Evolutionary conservation across 1,140 invertebrate species (phyloP), one percentile per base, ranked within the genome.

Genomic region (Drosophila subpulchrella): DNA sequence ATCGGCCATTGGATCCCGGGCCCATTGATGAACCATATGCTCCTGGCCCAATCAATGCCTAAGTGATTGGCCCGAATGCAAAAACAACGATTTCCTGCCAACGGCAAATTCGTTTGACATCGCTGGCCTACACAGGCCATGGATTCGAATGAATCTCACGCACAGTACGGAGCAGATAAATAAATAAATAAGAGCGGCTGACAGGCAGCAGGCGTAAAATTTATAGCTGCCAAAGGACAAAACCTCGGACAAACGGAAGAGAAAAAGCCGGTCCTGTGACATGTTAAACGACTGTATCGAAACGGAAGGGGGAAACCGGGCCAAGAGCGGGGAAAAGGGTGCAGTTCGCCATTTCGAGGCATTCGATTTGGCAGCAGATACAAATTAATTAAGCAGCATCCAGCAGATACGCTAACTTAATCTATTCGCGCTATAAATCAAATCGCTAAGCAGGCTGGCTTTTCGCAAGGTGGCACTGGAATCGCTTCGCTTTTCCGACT

Each of bases 361-460:
- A 81, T 85, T 85, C 81, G 78, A 89, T 84, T 89, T 76, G 78
- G 75, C 66, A 71, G 73, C 70, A 84, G 82, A 88, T 89, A 90
- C 86, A 91, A 90, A 90, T 90, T 90, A 90, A 91, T 90, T 90
- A 90, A 91, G 81, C 86, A 67, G 48, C 81, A 89, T 84, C 81
- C 77, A 63, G 63, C 84, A 89, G 81, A 89, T 77, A 84, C 66
- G 86, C 88, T 91, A 74, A 88, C 88, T 90, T 81, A 78, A 88
- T 88, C 88, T 77, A 88, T 83, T 83, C 58, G 56, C 53, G 59
- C 88, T 48, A 83, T 90, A 91, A 90, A 90, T 90, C 88, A 90
- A 90, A 82, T 84, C 73, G 73, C 50, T 66, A 82, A 82, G 58
- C 65, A 79, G 56, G 56, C 51, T 15, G 48, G 6, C 48, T 55